phyloP scores from a whole-genome alignment of 2,888 invertebrate species.

The Epinotia nisella region DNA sequence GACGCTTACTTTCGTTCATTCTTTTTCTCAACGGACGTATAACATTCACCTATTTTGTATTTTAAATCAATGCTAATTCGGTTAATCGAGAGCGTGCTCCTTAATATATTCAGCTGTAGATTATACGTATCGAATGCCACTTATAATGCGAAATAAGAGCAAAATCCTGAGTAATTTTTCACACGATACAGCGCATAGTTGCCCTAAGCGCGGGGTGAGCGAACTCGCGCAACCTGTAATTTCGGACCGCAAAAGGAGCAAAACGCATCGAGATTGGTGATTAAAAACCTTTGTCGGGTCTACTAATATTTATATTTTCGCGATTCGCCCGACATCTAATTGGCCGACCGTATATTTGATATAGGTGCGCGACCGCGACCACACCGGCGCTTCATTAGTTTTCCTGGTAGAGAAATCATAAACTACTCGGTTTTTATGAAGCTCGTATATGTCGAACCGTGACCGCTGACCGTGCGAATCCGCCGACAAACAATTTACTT shows the following conservation, averaged over 20 bases:
- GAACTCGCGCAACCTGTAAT: slow-evolving; percentile 83
- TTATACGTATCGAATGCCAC: slow-evolving; percentile 79
- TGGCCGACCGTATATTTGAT: slow-evolving; percentile 76
- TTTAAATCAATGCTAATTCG: slow-evolving; percentile 42
- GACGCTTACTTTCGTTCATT: slow-evolving; percentile 74
- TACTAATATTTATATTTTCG: slow-evolving; percentile 85
- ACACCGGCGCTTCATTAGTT: slow-evolving; percentile 79
- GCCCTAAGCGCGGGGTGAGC: slow-evolving; percentile 83
- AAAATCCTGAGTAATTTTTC: slow-evolving; percentile 80
- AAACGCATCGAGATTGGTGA: slow-evolving; percentile 81
- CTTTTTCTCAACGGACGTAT: slow-evolving; percentile 16
- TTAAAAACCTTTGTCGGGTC: slow-evolving; percentile 85
- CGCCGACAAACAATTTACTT: slow-evolving; percentile 61
- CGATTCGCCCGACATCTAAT: slow-evolving; percentile 83
- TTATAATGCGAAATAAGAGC: slow-evolving; percentile 79
- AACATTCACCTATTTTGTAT: slow-evolving; percentile 30
- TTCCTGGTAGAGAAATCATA: slow-evolving; percentile 81
- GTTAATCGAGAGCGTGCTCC: slow-evolving; percentile 45
- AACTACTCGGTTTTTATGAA: slow-evolving; percentile 73
- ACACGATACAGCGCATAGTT: slow-evolving; percentile 82
- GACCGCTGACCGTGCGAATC: slow-evolving; percentile 57
- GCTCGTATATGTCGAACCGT: slow-evolving; percentile 73
- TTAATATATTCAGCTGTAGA: slow-evolving; percentile 69
- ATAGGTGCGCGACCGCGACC: slow-evolving; percentile 71
- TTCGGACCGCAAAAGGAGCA: slow-evolving; percentile 84